Percentiles rank a stretch among this genome's conserved stretches.
phyloP scores from a whole-genome alignment of 2,113 vertebrate genomes.

The Motacilla alba region DNA sequence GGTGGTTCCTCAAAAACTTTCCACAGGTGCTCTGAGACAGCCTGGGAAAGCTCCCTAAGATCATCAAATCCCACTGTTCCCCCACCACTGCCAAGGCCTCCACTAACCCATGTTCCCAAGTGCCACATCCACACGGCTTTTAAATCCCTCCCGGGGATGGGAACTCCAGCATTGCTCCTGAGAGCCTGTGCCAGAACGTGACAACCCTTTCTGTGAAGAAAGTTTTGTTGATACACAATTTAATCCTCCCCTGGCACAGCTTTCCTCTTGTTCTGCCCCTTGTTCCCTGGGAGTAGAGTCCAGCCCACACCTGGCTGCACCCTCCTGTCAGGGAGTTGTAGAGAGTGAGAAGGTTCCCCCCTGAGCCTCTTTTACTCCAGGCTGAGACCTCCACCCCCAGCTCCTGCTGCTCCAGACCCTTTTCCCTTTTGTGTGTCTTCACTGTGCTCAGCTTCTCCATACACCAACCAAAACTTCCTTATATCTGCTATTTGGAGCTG shows the following conservation, averaged over 20 bases:
- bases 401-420: neutral
- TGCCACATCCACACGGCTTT: neutral
- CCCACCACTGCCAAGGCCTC: neutral
- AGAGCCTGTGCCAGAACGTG: neutral
- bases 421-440: neutral
- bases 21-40: neutral
- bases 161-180: neutral
- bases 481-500: neutral
- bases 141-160: neutral
- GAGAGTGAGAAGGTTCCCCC: neutral
- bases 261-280: neutral
- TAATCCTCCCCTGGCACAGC: neutral
- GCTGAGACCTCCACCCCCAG: neutral
- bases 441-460: neutral
- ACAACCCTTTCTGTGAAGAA: neutral
- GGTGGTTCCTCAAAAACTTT: neutral
- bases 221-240: neutral
- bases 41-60: neutral
- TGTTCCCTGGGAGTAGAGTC: neutral
- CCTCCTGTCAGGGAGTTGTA: neutral
- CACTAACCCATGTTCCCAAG: too few relatives aligned
- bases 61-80: too few relatives aligned
- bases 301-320: rapidly evolving
- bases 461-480: neutral
- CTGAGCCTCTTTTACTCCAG: neutral